Evolutionary conservation across 2,113 vertebrate species (phyloP).

Genomic region (Mormoops blainvillei): DNA sequence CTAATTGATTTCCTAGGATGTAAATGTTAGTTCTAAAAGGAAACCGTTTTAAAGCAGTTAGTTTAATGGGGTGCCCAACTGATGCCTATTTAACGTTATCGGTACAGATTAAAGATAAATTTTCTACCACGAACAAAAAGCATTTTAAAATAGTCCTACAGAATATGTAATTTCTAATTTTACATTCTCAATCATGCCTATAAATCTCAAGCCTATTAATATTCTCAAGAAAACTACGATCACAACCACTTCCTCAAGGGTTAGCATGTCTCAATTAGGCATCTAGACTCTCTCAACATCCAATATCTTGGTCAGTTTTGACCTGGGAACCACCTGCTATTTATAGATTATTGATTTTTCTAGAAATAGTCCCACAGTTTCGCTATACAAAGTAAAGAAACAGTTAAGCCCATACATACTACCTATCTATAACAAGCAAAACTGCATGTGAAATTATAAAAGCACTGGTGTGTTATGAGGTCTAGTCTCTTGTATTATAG

Average conservation of each 20-base stretch:
- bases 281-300: neutral
- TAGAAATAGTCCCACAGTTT: neutral
- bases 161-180: slow-evolving; percentile 33
- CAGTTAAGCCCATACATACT: neutral
- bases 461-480: neutral
- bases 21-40: slow-evolving; percentile 33
- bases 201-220: slow-evolving; percentile 23
- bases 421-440: neutral
- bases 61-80: slow-evolving; percentile 49
- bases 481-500: neutral
- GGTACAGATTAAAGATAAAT: slow-evolving; percentile 42
- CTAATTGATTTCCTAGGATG: slow-evolving; percentile 44
- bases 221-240: slow-evolving; percentile 33
- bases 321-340: neutral
- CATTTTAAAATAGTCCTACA: neutral
- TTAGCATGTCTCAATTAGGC: neutral
- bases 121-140: slow-evolving; percentile 40
- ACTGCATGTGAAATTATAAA: neutral
- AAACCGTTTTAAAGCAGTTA: slow-evolving; percentile 67
- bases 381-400: slow-evolving; percentile 23
- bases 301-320: neutral
- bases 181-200: neutral
- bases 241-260: slow-evolving; percentile 1
- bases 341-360: slow-evolving; percentile 7
- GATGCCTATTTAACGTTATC: slow-evolving; percentile 46